phyloP scores from a whole-genome alignment of 1,140 invertebrate species.

The Scaptomyza hsui region DNA sequence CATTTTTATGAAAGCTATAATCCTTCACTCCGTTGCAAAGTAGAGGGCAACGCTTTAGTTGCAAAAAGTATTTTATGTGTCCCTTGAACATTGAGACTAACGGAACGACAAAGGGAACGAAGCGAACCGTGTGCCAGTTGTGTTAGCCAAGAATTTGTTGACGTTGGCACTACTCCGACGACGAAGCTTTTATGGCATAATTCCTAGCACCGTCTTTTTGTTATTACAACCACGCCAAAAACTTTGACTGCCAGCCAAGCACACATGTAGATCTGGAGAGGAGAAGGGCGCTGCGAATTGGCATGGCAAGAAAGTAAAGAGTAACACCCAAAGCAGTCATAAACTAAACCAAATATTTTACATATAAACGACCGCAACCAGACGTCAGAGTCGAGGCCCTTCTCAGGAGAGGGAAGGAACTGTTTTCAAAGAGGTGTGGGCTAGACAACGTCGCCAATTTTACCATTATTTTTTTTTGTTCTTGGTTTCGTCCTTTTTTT shows the following conservation, averaged over 20 bases:
- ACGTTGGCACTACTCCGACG: conserved; percentile 51
- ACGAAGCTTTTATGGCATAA: conserved; percentile 73
- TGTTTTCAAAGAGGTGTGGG: conserved; percentile 33
- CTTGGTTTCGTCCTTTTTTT: conserved; percentile 5
- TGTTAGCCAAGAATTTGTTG: conserved; percentile 70
- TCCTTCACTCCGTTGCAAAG: conserved; percentile 36
- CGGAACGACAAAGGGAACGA: conserved; percentile 43
- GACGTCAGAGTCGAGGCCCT: conserved; percentile 55
- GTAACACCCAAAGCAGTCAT: conserved; percentile 81
- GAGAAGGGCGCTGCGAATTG: conserved; percentile 47
- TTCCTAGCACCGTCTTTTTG: conserved; percentile 71
- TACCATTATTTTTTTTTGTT: conserved; percentile 61
- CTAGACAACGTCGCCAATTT: conserved; percentile 75
- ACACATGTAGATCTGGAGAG: not conserved
- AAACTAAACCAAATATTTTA: conserved; percentile 82
- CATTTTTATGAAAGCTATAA: conserved; percentile 39
- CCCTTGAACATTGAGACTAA: conserved; percentile 74
- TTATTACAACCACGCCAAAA: conserved; percentile 65
- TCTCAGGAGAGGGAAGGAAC: conserved; percentile 2
- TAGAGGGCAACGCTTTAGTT: conserved; percentile 40
- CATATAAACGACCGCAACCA: conserved; percentile 80
- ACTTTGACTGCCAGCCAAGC: conserved; percentile 48
- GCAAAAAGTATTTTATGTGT: conserved; percentile 73
- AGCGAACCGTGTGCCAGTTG: conserved; percentile 4
- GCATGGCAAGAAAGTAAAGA: conserved; percentile 78